Base-by-base conservation (phyloP, 2,888 invertebrate species). In the Chrysolina haemoptera region DNA sequence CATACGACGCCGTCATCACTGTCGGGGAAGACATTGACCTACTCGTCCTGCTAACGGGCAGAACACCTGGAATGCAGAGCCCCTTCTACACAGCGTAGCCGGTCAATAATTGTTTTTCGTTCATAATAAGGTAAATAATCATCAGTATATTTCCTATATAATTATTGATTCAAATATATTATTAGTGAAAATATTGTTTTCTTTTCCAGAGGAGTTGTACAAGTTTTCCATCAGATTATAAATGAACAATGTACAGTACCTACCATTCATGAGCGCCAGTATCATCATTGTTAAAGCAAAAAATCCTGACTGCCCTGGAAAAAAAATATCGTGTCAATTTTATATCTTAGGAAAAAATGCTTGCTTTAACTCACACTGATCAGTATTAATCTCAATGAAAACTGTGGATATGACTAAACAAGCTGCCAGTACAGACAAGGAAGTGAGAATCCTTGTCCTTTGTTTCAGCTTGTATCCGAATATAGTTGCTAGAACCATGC, bases 261-360 rank as follows among this genome's bases (percentile, higher is more conserved):
- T 76, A 78, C 78, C 78, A 66, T 74, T 78, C 72, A 78, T 74
- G 14, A 76, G 43, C 46, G 75, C 78, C 62, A 75, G 63, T 35
- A 69, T 75, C n/a, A 72, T 20, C 75, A 78, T 72, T 10, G 76
- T 74, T 16, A 76, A 16, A 18, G 68, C 75, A 62, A 78, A 78
- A 65, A 78, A 78, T 55, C 66, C 63, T 10, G 65, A 62, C 50
- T 78, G 75, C 76, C 74, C 78, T 78, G 63, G 50, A 76, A 76
- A 70, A 66, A 48, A 27, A 35, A 27, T 6, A 35, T 3, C 35
- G 27, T 35, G 35, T 0, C 8, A 8, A 35, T 35, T 35, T 8
- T 35, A 6, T 22, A 14, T 62, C 27, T 14, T 12, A 62, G 22
- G 10, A 62, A 62, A 12, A 14, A 62, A 62, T 62, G 2, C 27